A percentile compares a stretch with the other conserved stretches of the same genome.
Evolutionary conservation across 2,888 invertebrate genomes (phyloP).

Genomic region (Leucozona laternaria): DNA sequence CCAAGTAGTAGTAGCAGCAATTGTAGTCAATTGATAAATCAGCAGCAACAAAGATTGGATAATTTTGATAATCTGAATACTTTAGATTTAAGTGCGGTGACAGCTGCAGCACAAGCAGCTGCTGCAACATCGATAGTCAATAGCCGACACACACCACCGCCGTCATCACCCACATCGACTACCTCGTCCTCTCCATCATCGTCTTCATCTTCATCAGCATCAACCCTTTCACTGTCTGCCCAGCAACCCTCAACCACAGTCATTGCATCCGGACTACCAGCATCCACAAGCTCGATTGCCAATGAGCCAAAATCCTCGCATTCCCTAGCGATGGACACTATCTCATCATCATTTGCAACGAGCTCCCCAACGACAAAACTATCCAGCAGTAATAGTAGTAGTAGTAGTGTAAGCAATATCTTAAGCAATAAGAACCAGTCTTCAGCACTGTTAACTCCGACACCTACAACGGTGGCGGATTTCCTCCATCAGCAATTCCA

Average conservation of each 20-base stretch:
- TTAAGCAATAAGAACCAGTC: conserved; percentile 77
- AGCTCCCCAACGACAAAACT: conserved; percentile 51
- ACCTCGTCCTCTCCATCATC: conserved; percentile 60
- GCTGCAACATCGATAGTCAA: conserved; percentile 41
- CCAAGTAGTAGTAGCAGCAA: conserved; percentile 42
- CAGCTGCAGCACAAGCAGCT: conserved; percentile 63
- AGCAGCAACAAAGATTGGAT: conserved; percentile 55
- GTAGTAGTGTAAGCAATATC: conserved; percentile 57
- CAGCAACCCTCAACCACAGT: conserved; percentile 54
- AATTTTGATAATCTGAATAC: conserved; percentile 62
- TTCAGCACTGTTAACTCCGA: conserved; percentile 77
- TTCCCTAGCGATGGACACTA: conserved; percentile 45
- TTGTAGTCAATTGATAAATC: conserved; percentile 68
- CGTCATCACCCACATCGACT: conserved; percentile 70
- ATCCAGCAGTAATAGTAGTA: conserved; percentile 51
- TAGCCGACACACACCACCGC: conserved; percentile 53
- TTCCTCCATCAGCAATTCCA: conserved; percentile 74
- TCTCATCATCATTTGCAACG: conserved; percentile 41
- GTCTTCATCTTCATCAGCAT: conserved; percentile 40
- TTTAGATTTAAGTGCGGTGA: conserved; percentile 66
- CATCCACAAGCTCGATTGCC: conserved; percentile 40
- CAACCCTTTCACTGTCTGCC: conserved; percentile 50
- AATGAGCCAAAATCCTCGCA: conserved; percentile 39
- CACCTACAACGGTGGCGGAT: conserved; percentile 77
- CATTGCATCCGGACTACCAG: conserved; percentile 75